A percentile compares a stretch with the other conserved stretches of the same genome.
phyloP scores from a whole-genome alignment of 2,797 vertebrate genomes.

The Sparidentex hasta region DNA sequence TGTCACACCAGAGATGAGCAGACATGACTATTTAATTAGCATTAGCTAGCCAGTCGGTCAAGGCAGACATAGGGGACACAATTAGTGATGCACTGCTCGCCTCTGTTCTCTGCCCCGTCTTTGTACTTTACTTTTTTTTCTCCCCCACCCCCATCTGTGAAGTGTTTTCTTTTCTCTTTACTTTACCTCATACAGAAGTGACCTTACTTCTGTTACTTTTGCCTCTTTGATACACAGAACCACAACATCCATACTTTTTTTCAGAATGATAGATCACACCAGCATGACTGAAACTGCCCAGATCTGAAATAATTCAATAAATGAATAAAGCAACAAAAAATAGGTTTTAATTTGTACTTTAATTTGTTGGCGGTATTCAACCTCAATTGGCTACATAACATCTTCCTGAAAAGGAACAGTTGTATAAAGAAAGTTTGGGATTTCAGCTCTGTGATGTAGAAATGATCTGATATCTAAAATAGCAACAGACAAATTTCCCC shows the following conservation, averaged over 20 bases:
- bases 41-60: constrained; percentile 54
- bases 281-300: background rate
- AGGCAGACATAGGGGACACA: constrained; percentile 50
- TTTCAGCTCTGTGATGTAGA: background rate
- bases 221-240: background rate
- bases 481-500: too few relatives aligned
- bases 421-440: background rate
- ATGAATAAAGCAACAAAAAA: too few relatives aligned
- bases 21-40: constrained; percentile 79
- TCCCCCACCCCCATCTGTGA: background rate
- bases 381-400: background rate
- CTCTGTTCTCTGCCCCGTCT: constrained; percentile 17
- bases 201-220: constrained; percentile 16
- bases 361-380: too few relatives aligned
- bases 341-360: too few relatives aligned
- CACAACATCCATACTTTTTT: background rate
- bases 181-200: background rate
- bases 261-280: background rate
- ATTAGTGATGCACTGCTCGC: constrained; percentile 48
- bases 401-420: background rate
- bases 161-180: constrained; percentile 2
- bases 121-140: background rate
- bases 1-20: constrained; percentile 52
- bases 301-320: too few relatives aligned
- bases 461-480: background rate